phyloP scores from a whole-genome alignment of 2,113 vertebrate genomes.

The Phaethon lepturus region DNA sequence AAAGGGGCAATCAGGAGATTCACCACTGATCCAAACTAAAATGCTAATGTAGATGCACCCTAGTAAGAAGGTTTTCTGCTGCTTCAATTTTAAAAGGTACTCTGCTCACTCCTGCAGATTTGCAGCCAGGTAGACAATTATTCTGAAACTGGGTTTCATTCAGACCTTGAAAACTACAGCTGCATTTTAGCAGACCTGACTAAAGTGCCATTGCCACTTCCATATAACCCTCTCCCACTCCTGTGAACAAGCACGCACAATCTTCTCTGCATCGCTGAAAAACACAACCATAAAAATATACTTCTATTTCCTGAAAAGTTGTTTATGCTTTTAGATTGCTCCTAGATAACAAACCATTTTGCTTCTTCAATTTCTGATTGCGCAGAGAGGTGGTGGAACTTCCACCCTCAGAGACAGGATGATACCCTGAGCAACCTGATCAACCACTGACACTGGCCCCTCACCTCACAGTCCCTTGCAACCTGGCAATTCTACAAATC shows the following conservation, averaged over 20 bases:
- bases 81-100: neutral
- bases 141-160: neutral
- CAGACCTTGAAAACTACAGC: neutral
- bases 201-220: neutral
- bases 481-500: neutral
- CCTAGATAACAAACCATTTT: neutral
- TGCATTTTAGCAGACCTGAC: neutral
- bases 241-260: neutral
- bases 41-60: neutral
- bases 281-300: neutral
- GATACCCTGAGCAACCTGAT: neutral
- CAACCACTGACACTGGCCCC: neutral
- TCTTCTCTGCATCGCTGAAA: neutral
- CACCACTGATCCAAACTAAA: neutral
- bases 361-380: neutral
- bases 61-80: neutral
- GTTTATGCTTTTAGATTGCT: neutral
- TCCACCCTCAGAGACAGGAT: neutral
- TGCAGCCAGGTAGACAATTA: neutral
- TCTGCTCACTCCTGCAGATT: neutral
- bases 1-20: neutral
- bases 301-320: neutral
- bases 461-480: fast-evolving
- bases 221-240: neutral
- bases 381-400: neutral